Evolutionary conservation across 2,797 vertebrate species (phyloP).

Genomic region (Sandelia bainsii): DNA sequence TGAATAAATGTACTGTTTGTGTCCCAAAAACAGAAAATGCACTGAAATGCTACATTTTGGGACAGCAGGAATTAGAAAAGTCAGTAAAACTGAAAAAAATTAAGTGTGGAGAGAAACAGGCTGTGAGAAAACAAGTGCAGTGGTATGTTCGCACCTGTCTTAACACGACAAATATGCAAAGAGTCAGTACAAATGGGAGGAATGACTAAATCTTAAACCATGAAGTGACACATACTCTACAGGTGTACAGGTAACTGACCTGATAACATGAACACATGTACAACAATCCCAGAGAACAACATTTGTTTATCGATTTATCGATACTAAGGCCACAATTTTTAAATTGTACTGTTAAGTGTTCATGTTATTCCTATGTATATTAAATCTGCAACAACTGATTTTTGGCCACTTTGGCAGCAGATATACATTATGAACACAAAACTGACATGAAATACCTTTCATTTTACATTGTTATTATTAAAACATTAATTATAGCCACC

Average conservation of each 20-base stretch:
- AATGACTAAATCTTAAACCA: constrained; percentile 34
- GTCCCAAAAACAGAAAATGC: background rate
- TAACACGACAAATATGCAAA: constrained; percentile 55
- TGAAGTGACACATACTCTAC: constrained; percentile 2
- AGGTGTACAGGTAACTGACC: background rate
- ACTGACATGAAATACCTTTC: no score
- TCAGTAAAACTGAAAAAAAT: constrained; percentile 5
- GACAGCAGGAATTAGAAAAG: background rate
- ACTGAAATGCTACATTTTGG: background rate
- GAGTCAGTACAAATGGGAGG: background rate
- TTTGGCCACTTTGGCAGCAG: no score
- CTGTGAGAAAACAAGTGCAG: constrained; percentile 20
- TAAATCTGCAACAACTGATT: no score
- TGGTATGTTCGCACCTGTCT: constrained; percentile 37
- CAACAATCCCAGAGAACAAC: no score
- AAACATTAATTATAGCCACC: background rate
- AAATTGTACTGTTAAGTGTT: no score
- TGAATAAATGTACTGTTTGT: background rate
- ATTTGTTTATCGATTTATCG: no score
- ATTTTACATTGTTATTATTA: no score
- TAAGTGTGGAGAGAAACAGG: constrained; percentile 29
- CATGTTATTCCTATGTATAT: no score
- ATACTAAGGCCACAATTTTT: no score
- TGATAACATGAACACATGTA: background rate
- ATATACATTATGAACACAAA: no score